These are phyloP conservation scores for Mastacembelus armatus DNA, from an alignment of 2,797 vertebrate species.

Conservation along the genomic window DNA sequence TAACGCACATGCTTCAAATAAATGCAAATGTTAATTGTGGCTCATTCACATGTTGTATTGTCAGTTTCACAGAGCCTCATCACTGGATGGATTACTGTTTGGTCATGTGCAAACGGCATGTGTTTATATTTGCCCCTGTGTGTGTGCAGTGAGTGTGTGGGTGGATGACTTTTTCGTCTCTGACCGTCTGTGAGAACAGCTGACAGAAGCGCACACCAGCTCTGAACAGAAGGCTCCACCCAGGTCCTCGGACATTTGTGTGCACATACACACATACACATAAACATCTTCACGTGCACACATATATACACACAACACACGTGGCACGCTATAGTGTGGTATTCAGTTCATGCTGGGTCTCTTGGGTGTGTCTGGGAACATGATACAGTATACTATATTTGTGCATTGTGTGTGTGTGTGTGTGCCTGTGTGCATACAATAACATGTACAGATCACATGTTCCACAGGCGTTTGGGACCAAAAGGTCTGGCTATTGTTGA, in stretches of 20 bases:
- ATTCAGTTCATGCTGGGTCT: constrained; percentile 67
- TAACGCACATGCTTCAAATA: constrained; percentile 33
- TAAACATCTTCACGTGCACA: background rate
- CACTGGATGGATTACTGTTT: constrained; percentile 33
- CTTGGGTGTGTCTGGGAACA: constrained; percentile 72
- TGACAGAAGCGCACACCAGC: constrained; percentile 70
- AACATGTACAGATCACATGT: constrained; percentile 43
- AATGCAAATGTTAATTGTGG: constrained; percentile 36
- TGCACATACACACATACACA: constrained; percentile 24
- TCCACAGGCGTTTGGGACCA: constrained; percentile 52
- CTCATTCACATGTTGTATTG: constrained; percentile 54
- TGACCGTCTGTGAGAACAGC: constrained; percentile 81
- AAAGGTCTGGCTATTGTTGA: constrained; percentile 58
- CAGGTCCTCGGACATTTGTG: constrained; percentile 52
- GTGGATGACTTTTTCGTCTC: constrained; percentile 69
- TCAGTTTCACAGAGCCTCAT: constrained; percentile 32
- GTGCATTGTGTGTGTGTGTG: constrained; percentile 32
- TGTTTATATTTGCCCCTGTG: constrained; percentile 39
- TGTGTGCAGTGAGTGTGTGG: constrained; percentile 48
- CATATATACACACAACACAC: constrained; percentile 31
- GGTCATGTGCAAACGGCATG: constrained; percentile 60
- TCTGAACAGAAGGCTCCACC: constrained; percentile 75
- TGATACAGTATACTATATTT: constrained; percentile 38
- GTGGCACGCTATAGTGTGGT: constrained; percentile 59
- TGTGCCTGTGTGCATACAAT: constrained; percentile 34